phyloP scores from a whole-genome alignment of 2,113 vertebrate genomes.

The Epinephelus lanceolatus region DNA sequence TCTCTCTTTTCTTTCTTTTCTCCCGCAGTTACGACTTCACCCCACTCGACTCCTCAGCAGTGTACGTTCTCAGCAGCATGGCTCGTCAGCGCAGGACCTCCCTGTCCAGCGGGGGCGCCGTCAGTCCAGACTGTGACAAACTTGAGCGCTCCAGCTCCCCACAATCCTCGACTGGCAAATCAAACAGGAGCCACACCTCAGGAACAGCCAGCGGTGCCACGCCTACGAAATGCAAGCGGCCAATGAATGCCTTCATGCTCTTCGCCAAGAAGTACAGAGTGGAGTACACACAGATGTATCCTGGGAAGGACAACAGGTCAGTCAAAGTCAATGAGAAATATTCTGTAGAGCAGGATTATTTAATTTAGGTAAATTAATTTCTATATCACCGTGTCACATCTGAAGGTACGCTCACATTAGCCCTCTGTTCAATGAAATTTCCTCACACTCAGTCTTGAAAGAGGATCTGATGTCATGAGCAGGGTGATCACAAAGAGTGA shows the following conservation, averaged over 20 bases:
- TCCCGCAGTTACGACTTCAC: conserved; percentile 95
- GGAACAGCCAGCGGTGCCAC: conserved; percentile 91
- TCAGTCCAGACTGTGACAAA: conserved; percentile 91
- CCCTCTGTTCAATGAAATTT: not conserved
- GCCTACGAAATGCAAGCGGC: conserved; percentile 98
- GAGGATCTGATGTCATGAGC: not conserved
- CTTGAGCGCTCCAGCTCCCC: conserved; percentile 86
- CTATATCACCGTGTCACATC: not conserved
- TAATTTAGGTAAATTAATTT: not conserved
- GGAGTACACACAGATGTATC: conserved; percentile 99
- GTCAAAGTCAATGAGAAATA: conserved; percentile 1
- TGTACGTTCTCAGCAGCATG: conserved; percentile 99
- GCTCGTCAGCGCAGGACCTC: conserved; percentile 97
- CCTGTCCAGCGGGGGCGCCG: conserved; percentile 89
- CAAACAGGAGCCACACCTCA: conserved; percentile 92
- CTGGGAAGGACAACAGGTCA: conserved; percentile 99
- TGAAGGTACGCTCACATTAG: not conserved
- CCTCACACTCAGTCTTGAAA: not conserved
- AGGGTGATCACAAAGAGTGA: not conserved
- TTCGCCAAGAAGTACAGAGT: conserved; percentile 99
- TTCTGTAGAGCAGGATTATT: not conserved
- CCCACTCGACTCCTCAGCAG: conserved; percentile 97
- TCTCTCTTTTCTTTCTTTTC: conserved; percentile 16
- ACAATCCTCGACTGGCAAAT: conserved; percentile 89
- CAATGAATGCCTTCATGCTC: conserved; percentile 99